Evolutionary conservation across 2,888 invertebrate species (phyloP), one percentile per base, ranked within the genome.

Genomic region (Bugulina stolonifera): DNA sequence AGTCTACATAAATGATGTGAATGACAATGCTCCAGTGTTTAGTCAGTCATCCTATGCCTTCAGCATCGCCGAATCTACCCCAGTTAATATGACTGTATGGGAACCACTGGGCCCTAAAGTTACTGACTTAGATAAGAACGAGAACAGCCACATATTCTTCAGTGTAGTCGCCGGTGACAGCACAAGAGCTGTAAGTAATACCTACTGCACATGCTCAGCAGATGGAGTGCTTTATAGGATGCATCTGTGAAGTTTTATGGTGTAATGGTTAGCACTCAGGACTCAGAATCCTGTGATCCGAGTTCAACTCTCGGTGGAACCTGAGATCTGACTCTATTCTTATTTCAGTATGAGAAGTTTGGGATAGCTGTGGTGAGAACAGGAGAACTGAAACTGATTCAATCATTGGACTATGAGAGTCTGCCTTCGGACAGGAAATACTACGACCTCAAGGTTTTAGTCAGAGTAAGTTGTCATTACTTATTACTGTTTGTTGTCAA

Each of bases 1-100:
- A 14, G 64, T 64, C 5, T 27, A 64, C 64, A 64, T 64, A 27
- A 64, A 34, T 14, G 64, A 64, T 34, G 64, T 64, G 64, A 64
- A 64, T 64, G 64, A 64, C 64, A 64, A 64, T n/a, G 64, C 64
- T 14, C 64, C 64, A 25, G 64, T 64, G 32, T 64, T 64, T n/a
- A 64, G 27, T 32, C 64, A 64, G 32, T 27, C 27, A 5, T 27
- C 64, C 22, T 64, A 64, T 32, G 29, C 64, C 29, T 64, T 64
- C 64, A 64, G 25, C 18, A 22, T 64, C 5, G 22, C 64, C 64
- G 64, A 64, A 27, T 27, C 64, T 14, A 64, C 64, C 14, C 64
- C 64, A 25, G 64, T 64, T 14, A 64, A 64, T 27, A 64, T 64
- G 64, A 64, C 27, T 32, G 27, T 64, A 10, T 64, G 64, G 64